phyloP scores from a whole-genome alignment of 2,113 vertebrate species.

The Carassius auratus region DNA sequence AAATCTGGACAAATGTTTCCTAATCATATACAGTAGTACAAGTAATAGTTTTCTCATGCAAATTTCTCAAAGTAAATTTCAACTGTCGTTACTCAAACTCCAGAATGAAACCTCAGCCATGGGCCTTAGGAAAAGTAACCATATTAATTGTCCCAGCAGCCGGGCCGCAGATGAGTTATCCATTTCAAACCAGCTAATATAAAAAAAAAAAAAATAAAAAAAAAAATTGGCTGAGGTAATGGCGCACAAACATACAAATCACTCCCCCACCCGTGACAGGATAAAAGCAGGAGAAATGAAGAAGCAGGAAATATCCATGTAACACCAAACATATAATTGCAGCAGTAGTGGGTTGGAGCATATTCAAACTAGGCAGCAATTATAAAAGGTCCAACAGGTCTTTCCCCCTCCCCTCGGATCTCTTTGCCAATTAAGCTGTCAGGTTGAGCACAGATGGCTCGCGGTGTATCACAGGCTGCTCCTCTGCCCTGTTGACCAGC shows the following conservation, averaged over 20 bases:
- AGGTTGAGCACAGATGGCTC: conserved; percentile 65
- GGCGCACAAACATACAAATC: conserved; percentile 11
- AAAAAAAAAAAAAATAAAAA: neutral
- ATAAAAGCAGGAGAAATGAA: neutral
- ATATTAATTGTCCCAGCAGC: conserved; percentile 22
- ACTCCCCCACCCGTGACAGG: neutral
- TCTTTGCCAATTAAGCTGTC: conserved; percentile 70
- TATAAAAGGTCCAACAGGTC: conserved; percentile 62
- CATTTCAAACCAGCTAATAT: conserved; percentile 34
- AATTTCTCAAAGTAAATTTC: neutral
- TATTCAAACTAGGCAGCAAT: conserved; percentile 34
- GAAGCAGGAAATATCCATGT: conserved; percentile 6
- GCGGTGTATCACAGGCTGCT: conserved; percentile 60
- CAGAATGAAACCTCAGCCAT: conserved; percentile 17
- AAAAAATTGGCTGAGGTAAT: conserved; percentile 6
- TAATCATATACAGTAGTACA: neutral
- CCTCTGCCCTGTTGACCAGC: conserved; percentile 64
- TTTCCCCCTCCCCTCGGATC: conserved; percentile 59
- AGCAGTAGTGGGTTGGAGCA: neutral
- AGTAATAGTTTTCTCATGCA: neutral
- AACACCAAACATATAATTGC: conserved; percentile 31
- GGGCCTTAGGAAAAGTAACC: neutral
- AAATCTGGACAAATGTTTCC: neutral
- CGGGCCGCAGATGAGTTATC: neutral
- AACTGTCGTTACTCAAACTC: conserved; percentile 9